Conservation (phyloP, 2,797 vertebrate species). For the Setipinna tenuifilis region DNA sequence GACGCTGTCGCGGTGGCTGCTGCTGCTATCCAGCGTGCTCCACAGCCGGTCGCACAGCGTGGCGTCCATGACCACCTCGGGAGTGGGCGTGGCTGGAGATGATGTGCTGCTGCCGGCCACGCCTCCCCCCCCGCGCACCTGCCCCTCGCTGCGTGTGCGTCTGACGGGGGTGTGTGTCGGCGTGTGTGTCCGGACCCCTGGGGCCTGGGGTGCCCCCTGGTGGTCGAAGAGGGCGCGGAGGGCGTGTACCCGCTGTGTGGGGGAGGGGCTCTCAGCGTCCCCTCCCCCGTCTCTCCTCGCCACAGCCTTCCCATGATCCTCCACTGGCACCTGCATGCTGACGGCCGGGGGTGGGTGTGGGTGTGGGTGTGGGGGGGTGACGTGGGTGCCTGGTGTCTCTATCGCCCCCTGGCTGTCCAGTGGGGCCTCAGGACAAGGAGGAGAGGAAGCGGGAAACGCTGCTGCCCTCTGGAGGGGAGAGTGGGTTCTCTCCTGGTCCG, state of each 20-base stretch:
- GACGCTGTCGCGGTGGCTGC: slow-evolving; percentile 84
- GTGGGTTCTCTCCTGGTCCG: not conserved
- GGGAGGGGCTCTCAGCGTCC: not conserved
- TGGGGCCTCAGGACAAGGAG: not conserved
- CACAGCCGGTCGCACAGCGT: slow-evolving; percentile 87
- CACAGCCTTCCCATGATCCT: not conserved
- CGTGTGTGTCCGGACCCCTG: not conserved
- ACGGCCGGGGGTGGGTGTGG: too few relatives aligned
- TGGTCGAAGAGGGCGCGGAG: slow-evolving; percentile 58
- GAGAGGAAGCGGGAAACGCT: not conserved
- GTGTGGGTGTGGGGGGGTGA: not conserved
- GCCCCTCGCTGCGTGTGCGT: slow-evolving; percentile 78
- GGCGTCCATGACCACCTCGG: slow-evolving; percentile 82
- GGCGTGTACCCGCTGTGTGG: slow-evolving; percentile 35
- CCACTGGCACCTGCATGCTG: not conserved
- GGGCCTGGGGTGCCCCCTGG: not conserved
- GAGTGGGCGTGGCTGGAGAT: slow-evolving; percentile 41
- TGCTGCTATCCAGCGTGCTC: slow-evolving; percentile 84
- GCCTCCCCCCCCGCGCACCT: slow-evolving; percentile 53
- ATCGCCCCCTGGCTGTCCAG: not conserved
- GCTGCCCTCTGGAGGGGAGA: not conserved
- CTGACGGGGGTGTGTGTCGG: slow-evolving; percentile 60
- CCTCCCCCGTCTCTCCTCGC: not conserved
- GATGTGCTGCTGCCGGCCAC: not conserved
- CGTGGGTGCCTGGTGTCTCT: not conserved